These are phyloP conservation scores for Pholis gunnellus DNA, from an alignment of 2,113 vertebrate genomes.

Conservation along the genomic window DNA sequence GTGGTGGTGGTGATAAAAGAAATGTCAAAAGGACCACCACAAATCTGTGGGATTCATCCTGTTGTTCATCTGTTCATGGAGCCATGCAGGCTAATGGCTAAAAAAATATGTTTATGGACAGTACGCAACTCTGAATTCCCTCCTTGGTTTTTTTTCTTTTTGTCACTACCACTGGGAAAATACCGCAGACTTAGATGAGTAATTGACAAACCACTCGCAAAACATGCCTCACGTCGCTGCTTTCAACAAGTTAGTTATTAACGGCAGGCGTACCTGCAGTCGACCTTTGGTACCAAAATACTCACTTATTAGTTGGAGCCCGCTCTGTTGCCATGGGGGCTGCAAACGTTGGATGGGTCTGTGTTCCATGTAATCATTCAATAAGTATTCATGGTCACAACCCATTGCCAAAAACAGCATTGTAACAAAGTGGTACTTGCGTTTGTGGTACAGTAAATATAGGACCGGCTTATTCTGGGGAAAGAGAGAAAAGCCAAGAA, in stretches of 20 bases:
- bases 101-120: background rate
- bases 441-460: constrained; percentile 13
- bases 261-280: constrained; percentile 78
- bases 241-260: constrained; percentile 81
- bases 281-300: constrained; percentile 83
- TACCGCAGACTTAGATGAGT: constrained; percentile 53
- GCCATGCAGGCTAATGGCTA: background rate
- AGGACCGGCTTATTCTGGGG: background rate
- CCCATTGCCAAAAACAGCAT: constrained; percentile 37
- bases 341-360: constrained; percentile 59
- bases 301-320: constrained; percentile 82
- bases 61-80: background rate
- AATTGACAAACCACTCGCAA: constrained; percentile 61
- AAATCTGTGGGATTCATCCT: background rate
- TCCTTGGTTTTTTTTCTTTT: constrained; percentile 30
- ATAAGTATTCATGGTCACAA: constrained; percentile 47
- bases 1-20: background rate
- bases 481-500: background rate
- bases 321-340: constrained; percentile 80
- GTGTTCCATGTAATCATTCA: constrained; percentile 63
- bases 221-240: constrained; percentile 58
- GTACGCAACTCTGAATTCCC: background rate
- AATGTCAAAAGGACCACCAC: background rate
- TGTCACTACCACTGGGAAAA: constrained; percentile 46
- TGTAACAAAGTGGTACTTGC: background rate